phyloP scores from a whole-genome alignment of 2,113 vertebrate species.

The Climacteris rufus region DNA sequence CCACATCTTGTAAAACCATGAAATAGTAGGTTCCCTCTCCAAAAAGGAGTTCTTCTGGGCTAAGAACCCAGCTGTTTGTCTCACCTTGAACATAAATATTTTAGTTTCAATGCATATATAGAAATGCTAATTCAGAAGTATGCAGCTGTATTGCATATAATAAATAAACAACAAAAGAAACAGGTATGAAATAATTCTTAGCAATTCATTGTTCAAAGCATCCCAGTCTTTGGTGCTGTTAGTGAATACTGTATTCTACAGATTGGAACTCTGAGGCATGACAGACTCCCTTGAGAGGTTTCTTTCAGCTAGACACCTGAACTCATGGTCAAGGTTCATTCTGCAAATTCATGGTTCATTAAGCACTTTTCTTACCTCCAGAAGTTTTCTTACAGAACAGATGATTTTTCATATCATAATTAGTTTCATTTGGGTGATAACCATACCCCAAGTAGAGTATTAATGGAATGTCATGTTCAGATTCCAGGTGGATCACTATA shows the following conservation, averaged over 20 bases:
- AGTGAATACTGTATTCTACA: background rate
- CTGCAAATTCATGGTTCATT: background rate
- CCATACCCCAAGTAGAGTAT: constrained; percentile 81
- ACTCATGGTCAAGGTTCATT: background rate
- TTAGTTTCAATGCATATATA: background rate
- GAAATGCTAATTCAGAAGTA: background rate
- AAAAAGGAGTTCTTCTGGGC: constrained; percentile 74
- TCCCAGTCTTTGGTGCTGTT: background rate
- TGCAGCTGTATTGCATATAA: background rate
- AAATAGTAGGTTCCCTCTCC: constrained; percentile 83
- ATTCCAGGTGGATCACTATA: constrained; percentile 84
- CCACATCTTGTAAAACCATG: constrained; percentile 73
- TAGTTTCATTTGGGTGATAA: constrained; percentile 79
- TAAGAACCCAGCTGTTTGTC: constrained; percentile 85
- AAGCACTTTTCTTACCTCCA: constrained; percentile 70
- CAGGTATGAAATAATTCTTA: background rate
- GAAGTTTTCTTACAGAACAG: constrained; percentile 65
- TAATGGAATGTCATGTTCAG: constrained; percentile 75
- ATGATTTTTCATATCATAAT: constrained; percentile 72
- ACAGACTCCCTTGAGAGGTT: background rate
- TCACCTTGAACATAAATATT: constrained; percentile 71
- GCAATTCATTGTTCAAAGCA: background rate
- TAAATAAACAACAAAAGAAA: background rate
- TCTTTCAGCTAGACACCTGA: background rate
- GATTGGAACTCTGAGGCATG: background rate